These are phyloP conservation scores for Sus cebifrons DNA, from an alignment of 2,797 vertebrate genomes.

Conservation along the genomic window DNA sequence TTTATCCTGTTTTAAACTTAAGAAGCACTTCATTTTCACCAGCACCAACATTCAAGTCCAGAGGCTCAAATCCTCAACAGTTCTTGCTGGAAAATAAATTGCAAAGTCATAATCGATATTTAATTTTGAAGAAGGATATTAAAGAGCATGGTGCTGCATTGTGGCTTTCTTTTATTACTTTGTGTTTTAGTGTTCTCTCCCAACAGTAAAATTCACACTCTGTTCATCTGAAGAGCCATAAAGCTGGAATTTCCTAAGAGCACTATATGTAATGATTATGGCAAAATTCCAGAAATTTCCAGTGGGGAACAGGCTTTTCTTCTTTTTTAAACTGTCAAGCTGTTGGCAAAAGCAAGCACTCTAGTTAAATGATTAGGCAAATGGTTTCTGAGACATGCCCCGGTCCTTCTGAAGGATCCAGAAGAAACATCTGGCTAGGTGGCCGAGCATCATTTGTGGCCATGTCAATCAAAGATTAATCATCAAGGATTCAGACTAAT, in stretches of 20 bases:
- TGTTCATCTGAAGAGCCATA: slow-evolving; percentile 60
- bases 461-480: slow-evolving; percentile 77
- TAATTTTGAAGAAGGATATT: neutral
- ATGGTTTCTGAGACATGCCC: slow-evolving; percentile 78
- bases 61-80: neutral
- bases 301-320: slow-evolving; percentile 73
- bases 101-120: slow-evolving; percentile 5
- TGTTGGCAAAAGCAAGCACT: slow-evolving; percentile 84
- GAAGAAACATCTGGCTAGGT: slow-evolving; percentile 79
- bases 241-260: slow-evolving; percentile 77
- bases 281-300: slow-evolving; percentile 79
- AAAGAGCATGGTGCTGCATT: neutral
- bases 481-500: slow-evolving; percentile 77
- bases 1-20: slow-evolving; percentile 37
- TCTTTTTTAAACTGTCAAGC: slow-evolving; percentile 82
- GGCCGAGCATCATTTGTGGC: slow-evolving; percentile 58
- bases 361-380: slow-evolving; percentile 81
- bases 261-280: slow-evolving; percentile 76
- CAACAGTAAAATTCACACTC: slow-evolving; percentile 63
- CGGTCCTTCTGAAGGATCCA: slow-evolving; percentile 70
- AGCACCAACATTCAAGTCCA: neutral
- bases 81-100: slow-evolving; percentile 59
- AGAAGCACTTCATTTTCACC: slow-evolving; percentile 63
- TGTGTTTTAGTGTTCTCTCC: slow-evolving; percentile 71
- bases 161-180: slow-evolving; percentile 44